Base-by-base conservation (phyloP, 1,140 invertebrate species). In the Bombus vancouverensis region DNA sequence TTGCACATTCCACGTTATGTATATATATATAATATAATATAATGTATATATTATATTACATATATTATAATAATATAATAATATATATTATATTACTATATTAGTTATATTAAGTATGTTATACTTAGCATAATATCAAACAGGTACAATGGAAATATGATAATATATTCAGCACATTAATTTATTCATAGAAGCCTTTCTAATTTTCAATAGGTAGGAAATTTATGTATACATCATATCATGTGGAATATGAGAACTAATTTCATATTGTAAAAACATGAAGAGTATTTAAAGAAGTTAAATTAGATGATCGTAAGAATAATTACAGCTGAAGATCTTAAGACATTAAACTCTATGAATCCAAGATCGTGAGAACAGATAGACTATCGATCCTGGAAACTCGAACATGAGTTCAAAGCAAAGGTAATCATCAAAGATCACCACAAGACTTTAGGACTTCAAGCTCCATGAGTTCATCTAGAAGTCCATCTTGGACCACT, bases 121-220 rank as follows among this genome's bases (percentile, higher is more conserved):
- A 8, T 22, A 22, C 18, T 53, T 22, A 22, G 47, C 5, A 53
- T 53, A 53, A 53, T 53, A 53, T 22, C 47, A 53, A 53, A 53
- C 18, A 53, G 47, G 2, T 71, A 32, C 47, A 62, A n/a, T 62
- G 3, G 10, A 12, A 22, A 37, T 10, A 59, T 22, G 47, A 22
- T 44, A 68, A 34, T 34, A n/a, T 62, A 47, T 37, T 32, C n/a
- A 28, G 28, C 47, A 9, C 2, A 39, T 44, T 74, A 82, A 74
- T 74, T 65, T 74, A 82, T 82, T 82, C 70, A 65, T 74, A 34
- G 53, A n/a, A 62, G 25, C 25, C 53, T 82, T 44, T 62, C 37
- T 37, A 74, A 74, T 44, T 42, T 82, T 65, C 22, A 73, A 44
- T 47, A 28, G 5, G 5, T 25, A 9, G 15, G 1, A 37, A 44